These are phyloP conservation scores for Dicranocentrus wangi DNA, from an alignment of 2,888 invertebrate species.

Conservation along the genomic window DNA sequence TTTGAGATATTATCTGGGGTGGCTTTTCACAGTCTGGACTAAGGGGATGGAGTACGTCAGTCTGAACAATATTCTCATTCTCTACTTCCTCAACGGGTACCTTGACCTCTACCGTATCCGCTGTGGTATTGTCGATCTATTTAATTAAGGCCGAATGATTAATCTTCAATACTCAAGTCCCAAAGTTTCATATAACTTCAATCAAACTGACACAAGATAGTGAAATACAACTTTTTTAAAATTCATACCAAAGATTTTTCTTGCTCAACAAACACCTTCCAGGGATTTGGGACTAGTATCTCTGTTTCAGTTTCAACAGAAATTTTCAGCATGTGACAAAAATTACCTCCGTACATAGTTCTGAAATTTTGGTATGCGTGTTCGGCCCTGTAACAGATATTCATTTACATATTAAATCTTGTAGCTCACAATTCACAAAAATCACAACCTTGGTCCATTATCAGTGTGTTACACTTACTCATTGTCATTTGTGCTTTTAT, in stretches of 20 bases:
- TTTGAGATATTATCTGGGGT: slow-evolving; percentile 45
- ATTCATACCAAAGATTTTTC: slow-evolving; percentile 50
- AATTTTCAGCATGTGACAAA: slow-evolving; percentile 92
- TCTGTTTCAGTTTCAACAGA: slow-evolving; percentile 37
- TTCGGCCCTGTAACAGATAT: slow-evolving; percentile 81
- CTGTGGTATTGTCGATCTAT: not conserved
- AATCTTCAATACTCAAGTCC: too few species aligned
- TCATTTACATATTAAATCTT: not conserved
- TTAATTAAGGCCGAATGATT: too few species aligned
- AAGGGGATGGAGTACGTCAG: slow-evolving; percentile 70
- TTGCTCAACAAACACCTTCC: slow-evolving; percentile 51
- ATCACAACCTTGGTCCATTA: not conserved
- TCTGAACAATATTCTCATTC: slow-evolving; percentile 39
- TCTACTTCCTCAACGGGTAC: slow-evolving; percentile 26
- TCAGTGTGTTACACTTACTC: slow-evolving; percentile 71
- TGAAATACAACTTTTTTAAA: too few species aligned
- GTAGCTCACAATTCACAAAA: not conserved
- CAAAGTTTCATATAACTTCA: too few species aligned
- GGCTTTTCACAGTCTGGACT: slow-evolving; percentile 68
- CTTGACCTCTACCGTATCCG: not conserved
- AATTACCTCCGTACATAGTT: slow-evolving; percentile 87
- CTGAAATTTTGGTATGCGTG: slow-evolving; percentile 88
- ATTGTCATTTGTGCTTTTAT: slow-evolving; percentile 80
- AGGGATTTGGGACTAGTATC: slow-evolving; percentile 55
- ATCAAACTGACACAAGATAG: too few species aligned